Conservation (phyloP, 2,113 vertebrate species). For the Hemiprocne comata region DNA sequence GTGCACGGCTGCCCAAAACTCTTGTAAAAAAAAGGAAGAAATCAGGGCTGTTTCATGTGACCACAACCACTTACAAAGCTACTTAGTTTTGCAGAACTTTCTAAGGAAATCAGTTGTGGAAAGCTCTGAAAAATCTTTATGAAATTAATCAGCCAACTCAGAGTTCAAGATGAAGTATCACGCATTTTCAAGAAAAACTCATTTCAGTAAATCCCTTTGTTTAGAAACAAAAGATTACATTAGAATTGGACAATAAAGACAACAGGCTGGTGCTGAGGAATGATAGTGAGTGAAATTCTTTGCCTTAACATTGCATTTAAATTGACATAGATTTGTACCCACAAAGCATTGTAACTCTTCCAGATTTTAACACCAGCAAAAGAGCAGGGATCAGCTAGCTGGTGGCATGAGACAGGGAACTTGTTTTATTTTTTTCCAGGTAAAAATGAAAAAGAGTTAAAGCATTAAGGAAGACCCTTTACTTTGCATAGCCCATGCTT, state of each 20-base stretch:
- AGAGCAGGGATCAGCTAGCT: neutral
- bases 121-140: neutral
- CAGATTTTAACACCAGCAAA: neutral
- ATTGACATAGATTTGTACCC: neutral
- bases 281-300: neutral
- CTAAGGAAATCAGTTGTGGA: neutral
- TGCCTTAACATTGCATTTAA: neutral
- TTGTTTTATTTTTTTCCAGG: neutral
- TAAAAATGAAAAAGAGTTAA: neutral
- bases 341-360: neutral
- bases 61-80: neutral
- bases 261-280: neutral
- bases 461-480: neutral
- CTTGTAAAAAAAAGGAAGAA: neutral
- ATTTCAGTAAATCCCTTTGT: neutral
- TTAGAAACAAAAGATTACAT: neutral
- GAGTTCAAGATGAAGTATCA: neutral
- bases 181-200: neutral
- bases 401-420: neutral
- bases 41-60: neutral
- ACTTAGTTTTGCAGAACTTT: neutral
- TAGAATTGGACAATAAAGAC: neutral
- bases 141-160: neutral
- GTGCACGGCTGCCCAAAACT: neutral
- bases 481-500: neutral